Conservation (phyloP, 1,140 invertebrate species). For the Bilobella aurantiaca region DNA sequence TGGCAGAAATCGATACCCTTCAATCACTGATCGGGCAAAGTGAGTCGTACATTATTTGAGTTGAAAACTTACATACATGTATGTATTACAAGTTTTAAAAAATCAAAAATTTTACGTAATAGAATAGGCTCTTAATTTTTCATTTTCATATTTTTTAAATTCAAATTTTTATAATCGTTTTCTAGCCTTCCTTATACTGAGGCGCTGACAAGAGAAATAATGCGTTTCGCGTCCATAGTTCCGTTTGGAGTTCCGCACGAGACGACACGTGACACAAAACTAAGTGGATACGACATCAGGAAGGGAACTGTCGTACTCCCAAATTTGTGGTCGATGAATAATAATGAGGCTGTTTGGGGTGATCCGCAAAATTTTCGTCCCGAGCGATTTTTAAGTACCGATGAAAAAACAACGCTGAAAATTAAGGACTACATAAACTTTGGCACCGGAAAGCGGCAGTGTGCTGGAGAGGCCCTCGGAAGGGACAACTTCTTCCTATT, state of each 20-base stretch:
- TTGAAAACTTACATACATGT: no score
- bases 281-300: constrained; percentile 38
- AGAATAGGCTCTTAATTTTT: not conserved
- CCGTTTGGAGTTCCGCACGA: constrained; percentile 3
- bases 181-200: constrained; percentile 39
- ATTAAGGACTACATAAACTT: constrained; percentile 13
- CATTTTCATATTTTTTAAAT: no score
- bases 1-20: constrained; percentile 54
- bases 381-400: constrained; percentile 42
- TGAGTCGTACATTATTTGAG: constrained; percentile 36
- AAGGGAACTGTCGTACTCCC: constrained; percentile 38
- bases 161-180: no score
- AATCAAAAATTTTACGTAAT: not conserved
- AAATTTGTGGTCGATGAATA: constrained; percentile 41
- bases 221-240: constrained; percentile 7
- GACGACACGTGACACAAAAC: constrained; percentile 23
- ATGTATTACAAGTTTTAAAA: no score
- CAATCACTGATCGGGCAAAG: constrained; percentile 52
- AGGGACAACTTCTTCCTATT: constrained; percentile 11
- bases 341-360: constrained; percentile 39
- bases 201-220: constrained; percentile 19
- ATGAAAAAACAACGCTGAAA: constrained; percentile 13
- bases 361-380: constrained; percentile 43
- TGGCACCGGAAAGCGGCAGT: constrained; percentile 9
- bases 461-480: constrained; percentile 9